phyloP scores from a whole-genome alignment of 2,797 vertebrate genomes.

The Oryzias dopingdopingensis region DNA sequence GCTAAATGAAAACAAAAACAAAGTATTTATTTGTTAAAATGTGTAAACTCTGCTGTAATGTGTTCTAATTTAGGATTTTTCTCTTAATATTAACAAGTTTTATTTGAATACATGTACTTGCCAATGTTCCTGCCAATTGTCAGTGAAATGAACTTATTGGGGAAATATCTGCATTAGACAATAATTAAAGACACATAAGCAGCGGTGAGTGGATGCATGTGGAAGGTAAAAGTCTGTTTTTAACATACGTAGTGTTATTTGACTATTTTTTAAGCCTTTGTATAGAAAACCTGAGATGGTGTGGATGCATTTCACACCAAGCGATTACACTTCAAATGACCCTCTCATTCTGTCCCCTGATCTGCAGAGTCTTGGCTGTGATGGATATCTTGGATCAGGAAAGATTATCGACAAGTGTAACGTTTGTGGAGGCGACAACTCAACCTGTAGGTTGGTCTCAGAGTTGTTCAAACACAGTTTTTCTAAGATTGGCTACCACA shows the following conservation, averaged over 20 bases:
- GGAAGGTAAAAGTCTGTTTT: too few species aligned
- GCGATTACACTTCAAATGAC: neutral
- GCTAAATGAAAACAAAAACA: neutral
- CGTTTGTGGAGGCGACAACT: slow-evolving; percentile 93
- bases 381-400: slow-evolving; percentile 90
- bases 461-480: slow-evolving; percentile 90
- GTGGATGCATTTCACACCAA: neutral
- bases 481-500: slow-evolving; percentile 93
- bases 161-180: too few species aligned
- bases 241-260: too few species aligned
- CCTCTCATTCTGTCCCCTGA: slow-evolving; percentile 1
- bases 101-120: too few species aligned
- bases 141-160: too few species aligned
- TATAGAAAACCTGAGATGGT: neutral
- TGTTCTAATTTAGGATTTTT: too few species aligned
- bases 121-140: too few species aligned
- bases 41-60: slow-evolving; percentile 24
- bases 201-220: too few species aligned
- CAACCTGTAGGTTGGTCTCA: slow-evolving; percentile 87
- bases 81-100: too few species aligned
- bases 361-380: slow-evolving; percentile 89
- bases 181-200: too few species aligned
- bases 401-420: slow-evolving; percentile 92
- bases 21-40: too few species aligned
- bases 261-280: too few species aligned